Evolutionary conservation across 2,888 invertebrate species (phyloP).

Genomic region (Teinopalpus imperialis): DNA sequence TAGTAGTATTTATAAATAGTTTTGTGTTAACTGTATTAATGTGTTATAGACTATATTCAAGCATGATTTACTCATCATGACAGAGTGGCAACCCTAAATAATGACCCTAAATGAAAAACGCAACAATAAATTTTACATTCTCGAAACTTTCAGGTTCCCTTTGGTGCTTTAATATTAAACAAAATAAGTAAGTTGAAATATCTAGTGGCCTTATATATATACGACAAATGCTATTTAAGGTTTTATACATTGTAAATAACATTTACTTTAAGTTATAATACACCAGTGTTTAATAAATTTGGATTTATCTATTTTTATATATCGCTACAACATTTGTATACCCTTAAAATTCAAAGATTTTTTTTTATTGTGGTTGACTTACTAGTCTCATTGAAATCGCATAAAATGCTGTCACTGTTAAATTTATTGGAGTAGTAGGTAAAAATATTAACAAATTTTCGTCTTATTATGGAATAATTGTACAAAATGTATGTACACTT

Average conservation of each 20-base stretch:
- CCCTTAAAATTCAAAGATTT: constrained; percentile 52
- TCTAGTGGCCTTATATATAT: constrained; percentile 62
- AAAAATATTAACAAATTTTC: constrained; percentile 64
- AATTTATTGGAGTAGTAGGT: constrained; percentile 43
- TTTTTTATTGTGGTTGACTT: constrained; percentile 57
- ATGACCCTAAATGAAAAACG: background rate
- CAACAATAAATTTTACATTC: constrained; percentile 17
- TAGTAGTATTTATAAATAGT: constrained; percentile 13
- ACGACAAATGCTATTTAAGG: constrained; percentile 40
- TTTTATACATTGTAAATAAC: constrained; percentile 68
- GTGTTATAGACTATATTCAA: background rate
- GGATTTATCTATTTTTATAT: constrained; percentile 23
- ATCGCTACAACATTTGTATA: constrained; percentile 38
- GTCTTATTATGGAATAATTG: constrained; percentile 57
- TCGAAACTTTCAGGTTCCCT: constrained; percentile 3
- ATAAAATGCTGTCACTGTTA: constrained; percentile 64
- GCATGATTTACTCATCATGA: background rate
- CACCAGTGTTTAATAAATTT: constrained; percentile 40
- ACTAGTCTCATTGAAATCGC: constrained; percentile 65
- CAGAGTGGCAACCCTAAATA: background rate
- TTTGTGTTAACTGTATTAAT: too few relatives aligned
- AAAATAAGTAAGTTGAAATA: constrained; percentile 23
- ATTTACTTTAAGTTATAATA: constrained; percentile 48
- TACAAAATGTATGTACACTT: constrained; percentile 75
- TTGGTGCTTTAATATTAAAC: constrained; percentile 22